These are phyloP conservation scores for Osmerus mordax DNA, from an alignment of 2,113 vertebrate genomes.

Conservation along the genomic window DNA sequence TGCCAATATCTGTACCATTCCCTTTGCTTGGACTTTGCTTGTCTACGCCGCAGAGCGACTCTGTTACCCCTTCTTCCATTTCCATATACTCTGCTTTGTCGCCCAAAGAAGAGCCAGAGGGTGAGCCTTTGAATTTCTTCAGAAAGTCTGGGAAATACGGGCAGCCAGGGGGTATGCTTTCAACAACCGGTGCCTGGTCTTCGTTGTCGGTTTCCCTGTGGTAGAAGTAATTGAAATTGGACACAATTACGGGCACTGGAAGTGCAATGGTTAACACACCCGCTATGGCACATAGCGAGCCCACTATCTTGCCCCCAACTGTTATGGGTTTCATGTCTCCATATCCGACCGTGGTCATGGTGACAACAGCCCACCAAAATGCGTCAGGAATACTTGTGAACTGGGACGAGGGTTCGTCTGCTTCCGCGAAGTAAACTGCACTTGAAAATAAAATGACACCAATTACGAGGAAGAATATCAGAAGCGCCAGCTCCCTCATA, in stretches of 20 bases:
- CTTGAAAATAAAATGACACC: constrained; percentile 99
- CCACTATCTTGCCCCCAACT: constrained; percentile 96
- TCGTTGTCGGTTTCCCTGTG: constrained; percentile 96
- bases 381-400: constrained; percentile 99
- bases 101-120: constrained; percentile 88
- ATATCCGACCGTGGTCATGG: constrained; percentile 99
- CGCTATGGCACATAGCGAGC: constrained; percentile 96
- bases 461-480: constrained; percentile 98
- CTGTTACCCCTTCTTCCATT: constrained; percentile 97
- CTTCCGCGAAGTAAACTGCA: constrained; percentile 97
- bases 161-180: constrained; percentile 85
- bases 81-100: constrained; percentile 98
- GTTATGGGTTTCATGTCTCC: constrained; percentile 99
- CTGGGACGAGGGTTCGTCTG: constrained; percentile 91
- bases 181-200: constrained; percentile 82
- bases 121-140: constrained; percentile 85
- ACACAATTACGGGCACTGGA: constrained; percentile 98
- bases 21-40: constrained; percentile 87
- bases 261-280: constrained; percentile 98
- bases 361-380: constrained; percentile 99
- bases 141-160: constrained; percentile 91
- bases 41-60: constrained; percentile 91
- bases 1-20: constrained; percentile 89
- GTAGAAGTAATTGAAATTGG: constrained; percentile 99
- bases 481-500: constrained; percentile 95